Evolutionary conservation across 2,888 invertebrate species (phyloP).

Genomic region (Ligdia adustata): DNA sequence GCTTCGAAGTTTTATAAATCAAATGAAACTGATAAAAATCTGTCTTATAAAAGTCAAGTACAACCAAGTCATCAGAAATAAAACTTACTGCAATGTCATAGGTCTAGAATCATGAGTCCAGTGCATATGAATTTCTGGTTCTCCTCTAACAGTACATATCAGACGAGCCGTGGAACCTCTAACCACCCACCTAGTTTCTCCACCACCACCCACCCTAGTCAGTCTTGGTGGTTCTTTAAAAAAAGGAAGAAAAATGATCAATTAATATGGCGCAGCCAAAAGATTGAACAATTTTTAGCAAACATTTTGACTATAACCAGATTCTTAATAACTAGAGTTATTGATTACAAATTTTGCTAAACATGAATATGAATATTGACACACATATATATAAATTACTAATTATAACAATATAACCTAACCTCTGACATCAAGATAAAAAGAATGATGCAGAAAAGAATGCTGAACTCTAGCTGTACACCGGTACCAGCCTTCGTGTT

Average conservation of each 20-base stretch:
- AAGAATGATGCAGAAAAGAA: constrained; percentile 70
- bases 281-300: too few relatives aligned
- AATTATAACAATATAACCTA: constrained; percentile 33
- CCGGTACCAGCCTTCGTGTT: constrained; percentile 93
- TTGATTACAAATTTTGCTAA: too few relatives aligned
- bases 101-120: constrained; percentile 79
- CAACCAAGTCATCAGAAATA: too few relatives aligned
- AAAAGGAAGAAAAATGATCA: neutral
- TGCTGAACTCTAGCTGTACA: constrained; percentile 88
- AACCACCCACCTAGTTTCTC: constrained; percentile 76
- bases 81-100: constrained; percentile 71
- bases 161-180: constrained; percentile 82
- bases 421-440: constrained; percentile 77
- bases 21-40: too few relatives aligned
- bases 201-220: constrained; percentile 62
- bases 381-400: too few relatives aligned
- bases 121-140: constrained; percentile 85
- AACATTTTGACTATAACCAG: neutral
- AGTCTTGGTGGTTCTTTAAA: constrained; percentile 68
- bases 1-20: too few relatives aligned
- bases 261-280: neutral
- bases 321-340: too few relatives aligned
- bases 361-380: too few relatives aligned
- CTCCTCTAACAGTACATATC: constrained; percentile 85
- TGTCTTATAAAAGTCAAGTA: too few relatives aligned